Evolutionary conservation across 2,113 vertebrate species (phyloP), one percentile per base, ranked within the genome.

Genomic region (Cyanistes caeruleus): DNA sequence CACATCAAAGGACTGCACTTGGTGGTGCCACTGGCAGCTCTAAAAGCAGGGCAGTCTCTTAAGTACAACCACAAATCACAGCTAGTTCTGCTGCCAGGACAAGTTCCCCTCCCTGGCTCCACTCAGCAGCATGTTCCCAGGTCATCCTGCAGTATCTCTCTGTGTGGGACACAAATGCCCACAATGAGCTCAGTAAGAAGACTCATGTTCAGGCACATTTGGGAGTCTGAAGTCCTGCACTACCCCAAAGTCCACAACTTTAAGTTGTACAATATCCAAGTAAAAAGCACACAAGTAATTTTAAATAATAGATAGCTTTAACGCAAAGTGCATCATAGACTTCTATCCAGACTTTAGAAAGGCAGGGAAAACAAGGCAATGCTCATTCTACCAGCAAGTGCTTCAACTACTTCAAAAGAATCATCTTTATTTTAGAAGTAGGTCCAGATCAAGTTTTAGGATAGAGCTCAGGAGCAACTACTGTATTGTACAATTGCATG

Each of bases 91-190:
- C 53, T 59, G 78, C 69, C 31, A 21, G 73, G 63, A 28, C 4
- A 37, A n/a, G 73, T 7, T 72, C 20, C 35, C 51, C 52, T 58
- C 5, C 37, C 17, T 4, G 13, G 43, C 39, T 78, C 60, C 56
- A 22, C 22, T 5, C 0, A 2, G 62, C 37, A 58, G 56, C 0
- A 0, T 31, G 24, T 19, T 58, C 43, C 25, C 53, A 46, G 35
- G 10, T 35, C 63, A 46, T 13, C 52, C 14, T 5, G 52, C n/a
- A 17, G 43, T 4, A 37, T 1, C 80, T 75, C 46, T 43, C 39
- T 21, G 39, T 11, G 6, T 6, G 87, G 6, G 4, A 41, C 1
- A 78, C 75, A 69, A 21, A 16, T 0, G 52, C 15, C 49, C 59
- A 55, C 51, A 21, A 2, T 1, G 13, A 88, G n/a, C 35, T 46